These are phyloP conservation scores for Paratrypauchen microcephalus DNA, from an alignment of 2,797 vertebrate genomes.

Conservation along the genomic window DNA sequence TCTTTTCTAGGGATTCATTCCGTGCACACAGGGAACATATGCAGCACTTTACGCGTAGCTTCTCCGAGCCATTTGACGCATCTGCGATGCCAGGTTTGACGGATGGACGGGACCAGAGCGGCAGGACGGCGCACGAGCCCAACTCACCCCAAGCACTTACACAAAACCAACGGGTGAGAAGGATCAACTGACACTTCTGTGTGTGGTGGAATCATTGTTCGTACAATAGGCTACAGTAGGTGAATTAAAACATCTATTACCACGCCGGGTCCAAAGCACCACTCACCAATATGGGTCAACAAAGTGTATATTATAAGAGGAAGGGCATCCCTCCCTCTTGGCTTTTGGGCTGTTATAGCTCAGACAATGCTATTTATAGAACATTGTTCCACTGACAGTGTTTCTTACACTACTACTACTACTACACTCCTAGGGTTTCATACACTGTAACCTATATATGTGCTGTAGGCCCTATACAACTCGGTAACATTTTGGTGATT, in stretches of 20 bases:
- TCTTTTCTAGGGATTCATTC: slow-evolving; percentile 83
- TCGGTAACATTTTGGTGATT: too few species aligned
- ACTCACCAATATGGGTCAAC: slow-evolving; percentile 51
- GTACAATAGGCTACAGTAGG: background rate
- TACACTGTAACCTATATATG: slow-evolving; percentile 1
- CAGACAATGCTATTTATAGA: slow-evolving; percentile 72
- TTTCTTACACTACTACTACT: slow-evolving; percentile 48
- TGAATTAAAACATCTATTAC: background rate
- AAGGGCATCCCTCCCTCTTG: slow-evolving; percentile 61
- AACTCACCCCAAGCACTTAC: slow-evolving; percentile 56
- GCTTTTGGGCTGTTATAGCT: slow-evolving; percentile 69
- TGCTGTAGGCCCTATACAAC: too few species aligned
- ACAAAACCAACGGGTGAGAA: slow-evolving; percentile 79
- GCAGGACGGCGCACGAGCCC: slow-evolving; percentile 26
- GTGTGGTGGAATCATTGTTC: background rate
- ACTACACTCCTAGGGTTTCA: background rate
- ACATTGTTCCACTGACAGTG: slow-evolving; percentile 76
- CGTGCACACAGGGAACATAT: slow-evolving; percentile 83
- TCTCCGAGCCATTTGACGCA: slow-evolving; percentile 84
- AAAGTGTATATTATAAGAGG: slow-evolving; percentile 54
- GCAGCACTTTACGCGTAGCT: slow-evolving; percentile 85
- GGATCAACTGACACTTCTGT: background rate
- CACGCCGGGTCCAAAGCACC: slow-evolving; percentile 43
- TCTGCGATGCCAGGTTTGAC: slow-evolving; percentile 74
- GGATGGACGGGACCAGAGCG: slow-evolving; percentile 61